phyloP scores from a whole-genome alignment of 2,113 vertebrate species.

The Zosterops lateralis region DNA sequence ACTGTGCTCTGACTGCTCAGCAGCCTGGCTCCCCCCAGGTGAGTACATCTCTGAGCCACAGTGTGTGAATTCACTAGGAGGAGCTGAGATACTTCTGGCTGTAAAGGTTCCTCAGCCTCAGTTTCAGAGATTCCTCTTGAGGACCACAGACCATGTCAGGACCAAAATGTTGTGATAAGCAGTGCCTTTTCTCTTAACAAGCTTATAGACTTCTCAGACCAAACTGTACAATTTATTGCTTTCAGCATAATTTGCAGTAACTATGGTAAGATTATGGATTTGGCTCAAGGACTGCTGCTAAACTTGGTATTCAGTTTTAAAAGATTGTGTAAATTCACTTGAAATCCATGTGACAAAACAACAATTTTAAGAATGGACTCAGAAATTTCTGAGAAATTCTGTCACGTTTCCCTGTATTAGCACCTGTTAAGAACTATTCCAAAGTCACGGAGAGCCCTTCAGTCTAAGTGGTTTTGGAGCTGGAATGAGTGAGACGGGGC shows the following conservation, averaged over 20 bases:
- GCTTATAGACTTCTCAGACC: neutral
- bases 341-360: neutral
- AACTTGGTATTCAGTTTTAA: neutral
- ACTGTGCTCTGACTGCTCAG: neutral
- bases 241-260: neutral
- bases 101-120: neutral
- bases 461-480: neutral
- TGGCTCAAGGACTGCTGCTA: neutral
- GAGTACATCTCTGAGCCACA: neutral
- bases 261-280: neutral
- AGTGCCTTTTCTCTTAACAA: neutral
- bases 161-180: fast-evolving
- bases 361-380: neutral
- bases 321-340: neutral
- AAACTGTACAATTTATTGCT: neutral
- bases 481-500: neutral
- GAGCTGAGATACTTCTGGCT: neutral
- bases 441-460: neutral
- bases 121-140: neutral
- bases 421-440: neutral
- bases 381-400: neutral
- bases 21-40: neutral
- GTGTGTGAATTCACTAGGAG: neutral
- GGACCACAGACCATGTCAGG: neutral
- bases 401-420: neutral